Percentiles rank a stretch among this genome's conserved stretches.
Evolutionary conservation across 2,113 vertebrate genomes (phyloP).

Genomic region (Nesoenas mayeri): DNA sequence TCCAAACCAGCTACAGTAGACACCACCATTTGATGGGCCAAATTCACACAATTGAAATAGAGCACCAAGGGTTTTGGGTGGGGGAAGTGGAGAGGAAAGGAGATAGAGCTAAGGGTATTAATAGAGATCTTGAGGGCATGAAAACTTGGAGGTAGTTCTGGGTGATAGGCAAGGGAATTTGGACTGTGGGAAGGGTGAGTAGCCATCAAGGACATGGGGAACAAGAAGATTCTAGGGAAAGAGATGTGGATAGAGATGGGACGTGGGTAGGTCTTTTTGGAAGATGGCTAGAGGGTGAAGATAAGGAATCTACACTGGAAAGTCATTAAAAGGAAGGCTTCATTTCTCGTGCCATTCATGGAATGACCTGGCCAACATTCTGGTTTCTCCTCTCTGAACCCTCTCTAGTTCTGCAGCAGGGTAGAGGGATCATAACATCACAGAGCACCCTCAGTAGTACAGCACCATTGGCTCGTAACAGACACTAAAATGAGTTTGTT

Average conservation of each 20-base stretch:
- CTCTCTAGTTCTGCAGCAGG: background rate
- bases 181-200: background rate
- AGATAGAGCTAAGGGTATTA: background rate
- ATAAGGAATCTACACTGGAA: background rate
- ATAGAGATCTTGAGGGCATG: background rate
- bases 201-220: background rate
- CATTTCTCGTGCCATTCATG: background rate
- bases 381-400: background rate
- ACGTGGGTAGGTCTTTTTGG: background rate
- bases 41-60: accelerated
- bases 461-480: background rate
- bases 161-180: background rate
- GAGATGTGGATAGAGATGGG: background rate
- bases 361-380: background rate
- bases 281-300: background rate
- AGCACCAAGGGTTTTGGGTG: background rate
- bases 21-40: background rate
- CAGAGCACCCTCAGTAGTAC: background rate
- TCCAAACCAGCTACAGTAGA: background rate
- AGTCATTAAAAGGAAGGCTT: background rate
- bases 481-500: background rate
- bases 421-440: background rate
- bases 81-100: background rate
- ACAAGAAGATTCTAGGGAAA: background rate
- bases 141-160: background rate